These are phyloP conservation scores for Nasonia vitripennis DNA, from an alignment of 1,140 invertebrate species.

Conservation along the genomic window DNA sequence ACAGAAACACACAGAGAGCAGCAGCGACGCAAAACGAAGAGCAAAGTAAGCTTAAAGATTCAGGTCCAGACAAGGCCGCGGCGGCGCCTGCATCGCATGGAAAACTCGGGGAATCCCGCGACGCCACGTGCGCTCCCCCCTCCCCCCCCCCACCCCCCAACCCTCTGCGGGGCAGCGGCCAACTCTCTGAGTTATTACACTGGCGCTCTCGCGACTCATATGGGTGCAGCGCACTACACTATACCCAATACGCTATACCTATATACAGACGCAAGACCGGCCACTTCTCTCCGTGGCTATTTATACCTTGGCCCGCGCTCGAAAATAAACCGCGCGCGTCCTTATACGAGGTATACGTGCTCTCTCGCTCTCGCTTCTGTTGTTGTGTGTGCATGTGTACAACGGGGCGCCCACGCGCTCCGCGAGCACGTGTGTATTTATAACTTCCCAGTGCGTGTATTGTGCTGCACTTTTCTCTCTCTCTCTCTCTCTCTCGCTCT, in stretches of 20 bases:
- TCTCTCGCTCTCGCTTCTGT: neutral
- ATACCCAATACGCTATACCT: neutral
- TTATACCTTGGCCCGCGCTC: slow-evolving; percentile 38
- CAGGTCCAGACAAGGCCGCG: neutral
- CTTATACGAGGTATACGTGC: slow-evolving; percentile 30
- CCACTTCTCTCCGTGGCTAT: slow-evolving; percentile 14
- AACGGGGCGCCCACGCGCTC: neutral
- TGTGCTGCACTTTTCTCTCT: neutral
- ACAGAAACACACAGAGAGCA: neutral
- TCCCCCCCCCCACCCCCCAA: no score
- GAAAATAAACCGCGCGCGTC: slow-evolving; percentile 37
- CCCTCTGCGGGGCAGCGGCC: no score
- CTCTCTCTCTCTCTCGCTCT: neutral
- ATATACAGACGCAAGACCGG: slow-evolving; percentile 20
- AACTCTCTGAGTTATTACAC: neutral
- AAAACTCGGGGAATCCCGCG: neutral
- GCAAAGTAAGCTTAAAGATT: neutral
- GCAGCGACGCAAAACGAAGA: neutral
- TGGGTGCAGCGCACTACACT: neutral
- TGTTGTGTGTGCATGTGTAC: neutral
- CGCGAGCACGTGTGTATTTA: neutral
- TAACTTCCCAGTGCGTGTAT: no score
- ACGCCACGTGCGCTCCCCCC: neutral
- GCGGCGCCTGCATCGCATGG: neutral
- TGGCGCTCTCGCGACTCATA: neutral